Evolutionary conservation across 1,140 invertebrate species (phyloP).

Genomic region (Eupeodes corollae): DNA sequence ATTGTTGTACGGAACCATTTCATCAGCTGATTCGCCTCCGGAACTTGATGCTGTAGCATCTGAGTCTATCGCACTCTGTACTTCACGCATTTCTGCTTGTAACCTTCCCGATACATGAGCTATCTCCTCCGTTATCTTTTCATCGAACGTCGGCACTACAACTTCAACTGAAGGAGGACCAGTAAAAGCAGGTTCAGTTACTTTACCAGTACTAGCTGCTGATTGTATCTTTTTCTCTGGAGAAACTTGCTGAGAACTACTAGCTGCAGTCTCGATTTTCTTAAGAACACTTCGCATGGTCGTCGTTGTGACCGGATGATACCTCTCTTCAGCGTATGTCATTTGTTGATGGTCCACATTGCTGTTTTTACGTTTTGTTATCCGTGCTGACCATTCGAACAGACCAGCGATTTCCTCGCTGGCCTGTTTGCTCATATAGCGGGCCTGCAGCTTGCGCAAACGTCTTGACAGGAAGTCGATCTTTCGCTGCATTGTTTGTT

Average conservation of each 20-base stretch:
- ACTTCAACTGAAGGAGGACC: constrained; percentile 21
- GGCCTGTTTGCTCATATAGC: constrained; percentile 58
- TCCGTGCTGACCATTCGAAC: constrained; percentile 54
- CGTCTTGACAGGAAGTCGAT: constrained; percentile 59
- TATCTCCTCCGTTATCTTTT: constrained; percentile 42
- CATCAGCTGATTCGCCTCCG: constrained; percentile 86
- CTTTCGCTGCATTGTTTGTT: constrained; percentile 52
- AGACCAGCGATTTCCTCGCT: constrained; percentile 62
- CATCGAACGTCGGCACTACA: constrained; percentile 35
- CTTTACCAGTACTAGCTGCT: constrained; percentile 4
- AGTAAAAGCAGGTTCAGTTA: constrained; percentile 1
- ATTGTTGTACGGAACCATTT: constrained; percentile 69
- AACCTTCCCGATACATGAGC: constrained; percentile 57
- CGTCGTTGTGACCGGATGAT: constrained; percentile 19
- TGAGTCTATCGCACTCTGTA: constrained; percentile 69
- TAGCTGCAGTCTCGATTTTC: constrained; percentile 22
- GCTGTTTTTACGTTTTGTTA: constrained; percentile 9
- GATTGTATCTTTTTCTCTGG: neutral
- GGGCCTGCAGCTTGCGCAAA: constrained; percentile 61
- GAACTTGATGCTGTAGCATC: constrained; percentile 89
- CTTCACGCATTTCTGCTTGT: constrained; percentile 53
- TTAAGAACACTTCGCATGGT: constrained; percentile 28
- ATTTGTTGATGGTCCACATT: constrained; percentile 2
- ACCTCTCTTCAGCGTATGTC: constrained; percentile 11
- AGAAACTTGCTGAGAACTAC: constrained; percentile 18